Percentiles rank a stretch among this genome's conserved stretches.
These are phyloP conservation scores for Acropora tenuis DNA, from an alignment of 64 coral and sea anemone genomes.

Conservation along the genomic window DNA sequence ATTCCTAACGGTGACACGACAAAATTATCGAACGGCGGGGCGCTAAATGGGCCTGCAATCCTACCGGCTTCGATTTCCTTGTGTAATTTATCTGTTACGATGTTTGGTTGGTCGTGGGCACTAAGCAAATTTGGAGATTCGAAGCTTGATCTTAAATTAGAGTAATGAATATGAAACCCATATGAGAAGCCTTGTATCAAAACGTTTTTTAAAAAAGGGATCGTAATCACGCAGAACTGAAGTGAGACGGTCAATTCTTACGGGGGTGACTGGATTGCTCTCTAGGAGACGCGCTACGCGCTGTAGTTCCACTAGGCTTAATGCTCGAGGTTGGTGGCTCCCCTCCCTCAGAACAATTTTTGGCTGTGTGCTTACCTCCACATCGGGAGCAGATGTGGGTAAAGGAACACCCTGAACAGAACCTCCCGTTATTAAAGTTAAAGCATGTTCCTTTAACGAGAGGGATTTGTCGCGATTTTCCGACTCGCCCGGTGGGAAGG, in stretches of 20 bases:
- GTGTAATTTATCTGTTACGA: conserved; percentile 33
- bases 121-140: conserved; percentile 25
- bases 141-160: background rate
- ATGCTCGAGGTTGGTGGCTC: too few species aligned
- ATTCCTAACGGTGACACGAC: conserved; percentile 46
- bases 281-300: background rate
- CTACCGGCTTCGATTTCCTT: conserved; percentile 28
- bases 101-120: background rate
- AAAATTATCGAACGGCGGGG: conserved; percentile 49
- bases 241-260: conserved; percentile 7
- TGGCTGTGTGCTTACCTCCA: conserved; percentile 15
- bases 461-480: background rate
- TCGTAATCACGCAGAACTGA: conserved; percentile 29
- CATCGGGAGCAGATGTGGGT: conserved; percentile 30
- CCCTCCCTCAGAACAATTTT: too few species aligned
- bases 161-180: conserved; percentile 52
- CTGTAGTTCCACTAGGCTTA: too few species aligned
- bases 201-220: background rate
- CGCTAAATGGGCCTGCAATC: conserved; percentile 54
- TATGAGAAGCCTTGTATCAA: conserved; percentile 39
- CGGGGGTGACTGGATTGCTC: conserved; percentile 30
- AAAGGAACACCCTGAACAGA: conserved; percentile 12
- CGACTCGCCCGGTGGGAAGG: background rate
- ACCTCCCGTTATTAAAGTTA: conserved; percentile 9
- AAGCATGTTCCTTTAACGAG: conserved; percentile 10